phyloP scores from a whole-genome alignment of 2,888 invertebrate genomes.

The Drosophila rubida region DNA sequence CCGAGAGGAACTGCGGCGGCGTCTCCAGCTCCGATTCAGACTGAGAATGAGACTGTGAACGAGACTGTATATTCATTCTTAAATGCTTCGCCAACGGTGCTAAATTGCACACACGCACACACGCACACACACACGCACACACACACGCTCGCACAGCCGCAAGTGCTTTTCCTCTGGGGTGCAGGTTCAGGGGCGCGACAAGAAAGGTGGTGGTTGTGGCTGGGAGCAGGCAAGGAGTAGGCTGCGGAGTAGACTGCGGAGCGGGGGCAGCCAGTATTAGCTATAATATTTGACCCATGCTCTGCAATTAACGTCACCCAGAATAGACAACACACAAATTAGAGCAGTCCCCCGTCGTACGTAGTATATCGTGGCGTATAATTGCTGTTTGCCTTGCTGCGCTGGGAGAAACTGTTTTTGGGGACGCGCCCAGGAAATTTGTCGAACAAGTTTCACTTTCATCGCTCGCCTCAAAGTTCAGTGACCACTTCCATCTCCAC shows the following conservation, averaged over 20 bases:
- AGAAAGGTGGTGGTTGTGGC: constrained; percentile 10
- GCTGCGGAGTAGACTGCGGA: neutral
- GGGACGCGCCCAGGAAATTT: constrained; percentile 14
- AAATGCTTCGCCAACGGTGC: constrained; percentile 69
- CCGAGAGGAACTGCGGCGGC: neutral
- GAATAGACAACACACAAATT: constrained; percentile 70
- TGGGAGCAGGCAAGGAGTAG: neutral
- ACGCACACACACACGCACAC: constrained; percentile 15
- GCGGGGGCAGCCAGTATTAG: constrained; percentile 46
- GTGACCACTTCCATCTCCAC: neutral
- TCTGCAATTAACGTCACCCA: constrained; percentile 73
- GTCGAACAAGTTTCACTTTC: constrained; percentile 20
- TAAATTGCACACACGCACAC: constrained; percentile 77
- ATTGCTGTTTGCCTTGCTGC: constrained; percentile 52
- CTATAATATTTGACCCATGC: constrained; percentile 74
- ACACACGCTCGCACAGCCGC: neutral
- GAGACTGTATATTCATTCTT: constrained; percentile 47
- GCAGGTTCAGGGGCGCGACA: constrained; percentile 17
- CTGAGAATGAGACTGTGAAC: neutral
- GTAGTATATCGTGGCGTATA: constrained; percentile 40
- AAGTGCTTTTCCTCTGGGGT: constrained; percentile 64
- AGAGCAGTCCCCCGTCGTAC: constrained; percentile 32
- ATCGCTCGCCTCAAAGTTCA: constrained; percentile 17
- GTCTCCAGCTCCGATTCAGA: neutral
- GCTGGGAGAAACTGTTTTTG: neutral